Base-by-base conservation (phyloP, 64 coral and sea anemone genomes). In the Montipora foliosa region DNA sequence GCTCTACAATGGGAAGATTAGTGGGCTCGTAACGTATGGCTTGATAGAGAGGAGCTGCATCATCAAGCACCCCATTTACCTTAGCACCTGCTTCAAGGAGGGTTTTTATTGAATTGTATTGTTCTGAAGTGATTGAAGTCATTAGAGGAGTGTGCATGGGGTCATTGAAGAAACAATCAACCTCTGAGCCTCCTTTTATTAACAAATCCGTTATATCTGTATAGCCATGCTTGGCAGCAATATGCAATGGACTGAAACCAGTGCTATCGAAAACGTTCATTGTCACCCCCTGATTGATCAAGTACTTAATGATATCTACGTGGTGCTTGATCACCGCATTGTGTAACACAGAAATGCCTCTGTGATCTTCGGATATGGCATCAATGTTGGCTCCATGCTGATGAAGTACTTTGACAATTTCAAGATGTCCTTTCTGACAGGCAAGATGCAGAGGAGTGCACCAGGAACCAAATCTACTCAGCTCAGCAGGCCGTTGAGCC, bases 341-440 rank as follows among this genome's bases (percentile, higher is more conserved):
- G 22, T 87, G 83, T 16, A 87, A 87, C 3, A 48, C 66, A 87
- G 83, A 87, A n/a, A 70, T 14, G 68, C 64, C 83, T 47, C 86
- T 88, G n/a, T 17, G 70, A 58, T 88, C 86, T 76, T 76, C 86
- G 25, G 69, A 55, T 76, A 19, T 75, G 50, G 47, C 29, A 55
- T 88, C 50, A 88, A 88, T 75, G 19, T 75, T 57, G 4, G 86
- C 86, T 88, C 86, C 86, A 88, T 88, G 86, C 29, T 76, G 49
- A 50, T 55, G 53, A 76, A 88, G 86, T 72, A 53, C 86, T 51
- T 44, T 75, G 13, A 88, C 71, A 53, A 88, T 76, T 75, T 76
- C 71, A 58, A 88, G 70, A 49, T 88, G 86, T 75, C 86, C 86
- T 88, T 76, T 88, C 21, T 44, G 16, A 88, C 86, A 88, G 15